Conservation (phyloP, 2,888 invertebrate genomes). For the Cheilosia variabilis region DNA sequence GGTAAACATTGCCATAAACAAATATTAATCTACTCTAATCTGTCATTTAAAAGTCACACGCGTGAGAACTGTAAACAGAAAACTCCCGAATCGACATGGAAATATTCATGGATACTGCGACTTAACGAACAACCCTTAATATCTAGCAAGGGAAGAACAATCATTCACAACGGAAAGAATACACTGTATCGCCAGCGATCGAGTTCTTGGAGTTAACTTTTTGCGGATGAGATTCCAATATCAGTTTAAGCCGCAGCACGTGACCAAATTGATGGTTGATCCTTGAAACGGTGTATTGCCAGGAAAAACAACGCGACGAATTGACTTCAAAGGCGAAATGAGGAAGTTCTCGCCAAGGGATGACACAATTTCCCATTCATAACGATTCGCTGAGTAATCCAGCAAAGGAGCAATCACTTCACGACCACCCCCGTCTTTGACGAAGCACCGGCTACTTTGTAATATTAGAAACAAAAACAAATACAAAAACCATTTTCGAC, state of each 20-base stretch:
- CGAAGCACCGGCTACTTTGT: conserved; percentile 57
- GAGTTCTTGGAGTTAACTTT: conserved; percentile 68
- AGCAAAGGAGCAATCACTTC: conserved; percentile 67
- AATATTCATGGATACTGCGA: conserved; percentile 33
- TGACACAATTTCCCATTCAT: conserved; percentile 64
- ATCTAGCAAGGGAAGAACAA: conserved; percentile 33
- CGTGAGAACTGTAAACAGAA: conserved; percentile 83
- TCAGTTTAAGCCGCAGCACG: conserved; percentile 81
- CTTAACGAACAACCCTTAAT: conserved; percentile 36
- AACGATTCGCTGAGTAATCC: conserved; percentile 61
- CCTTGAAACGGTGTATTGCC: conserved; percentile 47
- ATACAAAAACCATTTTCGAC: conserved; percentile 63
- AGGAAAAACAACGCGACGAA: conserved; percentile 42
- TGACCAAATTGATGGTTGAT: conserved; percentile 77
- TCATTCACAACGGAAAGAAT: conserved; percentile 31
- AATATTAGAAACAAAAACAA: conserved; percentile 74
- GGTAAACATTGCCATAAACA: conserved; percentile 78
- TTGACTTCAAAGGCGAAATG: conserved; percentile 61
- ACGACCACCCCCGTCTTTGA: conserved; percentile 17
- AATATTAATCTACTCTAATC: conserved; percentile 83
- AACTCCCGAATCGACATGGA: conserved; percentile 29
- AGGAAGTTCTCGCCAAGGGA: conserved; percentile 25
- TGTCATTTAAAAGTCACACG: conserved; percentile 84
- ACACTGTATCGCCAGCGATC: conserved; percentile 34
- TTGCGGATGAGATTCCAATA: conserved; percentile 69